Conservation (phyloP, 2,888 invertebrate genomes). For the Listrodromus nycthemerus region DNA sequence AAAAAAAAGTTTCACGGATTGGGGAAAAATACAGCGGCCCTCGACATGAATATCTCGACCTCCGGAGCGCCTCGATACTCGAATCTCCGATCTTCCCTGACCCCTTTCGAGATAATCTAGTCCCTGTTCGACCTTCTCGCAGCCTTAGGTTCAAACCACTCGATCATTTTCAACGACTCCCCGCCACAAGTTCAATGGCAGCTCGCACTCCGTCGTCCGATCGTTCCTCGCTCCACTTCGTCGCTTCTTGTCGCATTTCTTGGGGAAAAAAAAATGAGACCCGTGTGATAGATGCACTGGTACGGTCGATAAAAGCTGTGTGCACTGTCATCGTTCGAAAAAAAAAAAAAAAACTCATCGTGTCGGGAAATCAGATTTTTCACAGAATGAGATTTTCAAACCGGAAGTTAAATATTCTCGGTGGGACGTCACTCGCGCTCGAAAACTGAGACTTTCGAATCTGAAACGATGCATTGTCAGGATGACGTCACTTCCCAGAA, state of each 20-base stretch:
- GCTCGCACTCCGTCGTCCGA: constrained; percentile 24
- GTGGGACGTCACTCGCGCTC: too few relatives aligned
- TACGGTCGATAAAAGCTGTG: too few relatives aligned
- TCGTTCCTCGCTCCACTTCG: neutral
- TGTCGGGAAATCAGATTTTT: too few relatives aligned
- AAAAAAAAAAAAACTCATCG: too few relatives aligned
- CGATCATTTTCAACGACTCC: constrained; percentile 36
- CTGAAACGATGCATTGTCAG: too few relatives aligned
- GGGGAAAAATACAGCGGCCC: neutral
- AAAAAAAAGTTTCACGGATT: constrained; percentile 6
- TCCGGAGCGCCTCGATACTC: constrained; percentile 2
- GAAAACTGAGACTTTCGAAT: too few relatives aligned
- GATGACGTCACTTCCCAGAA: too few relatives aligned
- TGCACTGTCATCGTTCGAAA: too few relatives aligned
- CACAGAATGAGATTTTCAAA: too few relatives aligned
- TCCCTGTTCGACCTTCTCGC: neutral
- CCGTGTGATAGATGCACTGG: neutral
- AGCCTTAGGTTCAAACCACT: constrained; percentile 1
- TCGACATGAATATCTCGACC: neutral
- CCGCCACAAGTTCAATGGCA: constrained; percentile 7
- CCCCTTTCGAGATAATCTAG: constrained; percentile 34
- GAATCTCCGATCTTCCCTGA: constrained; percentile 18
- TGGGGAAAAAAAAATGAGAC: neutral
- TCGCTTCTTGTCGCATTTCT: constrained; percentile 1
- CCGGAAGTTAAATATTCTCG: too few relatives aligned